phyloP scores from a whole-genome alignment of 92 coral and sea anemone genomes.

The Meandrina meandrites region DNA sequence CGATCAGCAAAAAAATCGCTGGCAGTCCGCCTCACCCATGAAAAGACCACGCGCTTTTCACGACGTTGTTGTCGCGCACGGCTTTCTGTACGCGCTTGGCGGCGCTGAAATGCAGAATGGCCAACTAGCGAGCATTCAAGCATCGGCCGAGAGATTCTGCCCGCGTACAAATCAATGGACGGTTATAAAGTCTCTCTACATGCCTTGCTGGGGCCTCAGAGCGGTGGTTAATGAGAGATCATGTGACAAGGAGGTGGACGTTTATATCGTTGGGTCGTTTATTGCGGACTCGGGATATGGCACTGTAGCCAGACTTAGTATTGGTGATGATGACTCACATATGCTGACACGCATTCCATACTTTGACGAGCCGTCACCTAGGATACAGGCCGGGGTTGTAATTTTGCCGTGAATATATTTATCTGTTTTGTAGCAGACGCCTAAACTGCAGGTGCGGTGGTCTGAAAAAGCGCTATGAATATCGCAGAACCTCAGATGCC shows the following conservation, averaged over 20 bases:
- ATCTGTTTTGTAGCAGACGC: neutral
- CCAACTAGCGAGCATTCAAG: slow-evolving; percentile 46
- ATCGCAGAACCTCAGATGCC: no score
- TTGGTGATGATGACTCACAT: slow-evolving; percentile 36
- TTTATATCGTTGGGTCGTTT: slow-evolving; percentile 57
- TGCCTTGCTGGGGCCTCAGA: slow-evolving; percentile 65
- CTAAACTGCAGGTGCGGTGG: neutral
- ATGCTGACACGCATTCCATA: slow-evolving; percentile 39
- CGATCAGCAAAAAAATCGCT: slow-evolving; percentile 35
- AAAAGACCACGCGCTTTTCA: slow-evolving; percentile 62
- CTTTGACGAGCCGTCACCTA: slow-evolving; percentile 39
- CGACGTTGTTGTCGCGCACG: slow-evolving; percentile 50
- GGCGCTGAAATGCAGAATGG: slow-evolving; percentile 61
- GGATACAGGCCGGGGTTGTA: slow-evolving; percentile 63
- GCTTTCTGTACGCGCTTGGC: slow-evolving; percentile 58
- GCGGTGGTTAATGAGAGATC: slow-evolving; percentile 47
- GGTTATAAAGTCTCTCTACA: slow-evolving; percentile 27
- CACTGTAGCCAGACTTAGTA: slow-evolving; percentile 46
- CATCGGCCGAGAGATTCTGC: slow-evolving; percentile 48
- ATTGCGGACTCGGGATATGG: slow-evolving; percentile 41
- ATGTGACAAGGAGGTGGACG: slow-evolving; percentile 31
- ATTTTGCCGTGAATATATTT: slow-evolving; percentile 15
- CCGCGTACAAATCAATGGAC: slow-evolving; percentile 49
- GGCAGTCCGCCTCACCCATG: slow-evolving; percentile 47
- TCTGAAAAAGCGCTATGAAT: neutral